phyloP scores from a whole-genome alignment of 2,113 vertebrate species.

The Hyperopisus bebe region DNA sequence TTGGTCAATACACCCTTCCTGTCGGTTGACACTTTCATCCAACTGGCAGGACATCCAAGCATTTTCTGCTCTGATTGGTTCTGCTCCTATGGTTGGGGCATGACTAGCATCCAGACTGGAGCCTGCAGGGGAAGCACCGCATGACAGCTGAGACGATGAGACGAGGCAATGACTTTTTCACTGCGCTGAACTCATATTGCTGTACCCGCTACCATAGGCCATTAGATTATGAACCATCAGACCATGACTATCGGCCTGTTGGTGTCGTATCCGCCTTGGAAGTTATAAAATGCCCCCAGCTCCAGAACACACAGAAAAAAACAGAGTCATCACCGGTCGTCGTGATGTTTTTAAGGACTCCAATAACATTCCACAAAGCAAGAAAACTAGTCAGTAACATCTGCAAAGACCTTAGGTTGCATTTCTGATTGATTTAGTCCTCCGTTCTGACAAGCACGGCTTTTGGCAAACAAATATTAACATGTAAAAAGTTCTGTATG shows the following conservation, averaged over 20 bases:
- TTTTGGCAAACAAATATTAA: constrained; percentile 6
- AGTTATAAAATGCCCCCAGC: neutral
- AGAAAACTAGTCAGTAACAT: neutral
- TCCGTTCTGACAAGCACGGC: neutral
- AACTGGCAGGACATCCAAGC: neutral
- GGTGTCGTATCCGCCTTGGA: neutral
- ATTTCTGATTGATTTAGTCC: neutral
- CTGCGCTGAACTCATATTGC: neutral
- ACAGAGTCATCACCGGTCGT: neutral
- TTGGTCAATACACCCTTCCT: neutral
- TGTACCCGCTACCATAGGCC: neutral
- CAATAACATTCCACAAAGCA: neutral
- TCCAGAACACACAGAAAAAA: neutral
- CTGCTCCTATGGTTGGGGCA: neutral
- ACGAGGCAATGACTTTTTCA: neutral
- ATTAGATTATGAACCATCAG: neutral
- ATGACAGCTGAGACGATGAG: neutral
- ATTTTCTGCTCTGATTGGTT: constrained; percentile 1
- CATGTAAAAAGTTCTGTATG: constrained; percentile 1
- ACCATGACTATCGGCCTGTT: neutral
- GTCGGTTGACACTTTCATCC: neutral
- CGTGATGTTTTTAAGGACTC: neutral
- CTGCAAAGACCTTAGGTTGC: neutral
- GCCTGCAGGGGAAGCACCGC: neutral
- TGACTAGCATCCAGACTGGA: neutral